These are phyloP conservation scores for Leptestheria dahalacensis DNA, from an alignment of 1,140 invertebrate species.

Conservation along the genomic window DNA sequence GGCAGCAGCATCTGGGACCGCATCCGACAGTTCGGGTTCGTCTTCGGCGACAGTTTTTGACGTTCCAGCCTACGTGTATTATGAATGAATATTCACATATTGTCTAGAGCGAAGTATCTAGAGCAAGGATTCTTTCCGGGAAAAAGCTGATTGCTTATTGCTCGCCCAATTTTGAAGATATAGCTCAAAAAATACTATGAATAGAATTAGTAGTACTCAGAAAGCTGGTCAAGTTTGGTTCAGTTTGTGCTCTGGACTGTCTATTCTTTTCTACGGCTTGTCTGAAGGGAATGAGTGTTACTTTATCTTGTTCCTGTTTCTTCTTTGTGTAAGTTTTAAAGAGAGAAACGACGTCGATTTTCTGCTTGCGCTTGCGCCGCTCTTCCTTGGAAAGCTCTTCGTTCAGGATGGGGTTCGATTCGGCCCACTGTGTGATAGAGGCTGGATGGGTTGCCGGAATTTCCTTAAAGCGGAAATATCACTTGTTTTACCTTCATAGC, in stretches of 20 bases:
- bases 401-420: not conserved
- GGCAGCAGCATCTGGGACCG: not conserved
- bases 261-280: not conserved
- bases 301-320: not conserved
- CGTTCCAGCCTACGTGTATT: too few species aligned
- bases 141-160: too few species aligned
- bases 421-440: too few species aligned
- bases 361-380: conserved; percentile 47
- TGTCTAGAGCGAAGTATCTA: too few species aligned
- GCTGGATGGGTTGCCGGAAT: conserved; percentile 7
- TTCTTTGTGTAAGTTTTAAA: conserved; percentile 31
- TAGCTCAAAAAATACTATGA: not conserved
- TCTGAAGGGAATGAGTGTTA: not conserved
- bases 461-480: not conserved
- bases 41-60: too few species aligned
- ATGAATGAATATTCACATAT: too few species aligned
- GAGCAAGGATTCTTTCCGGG: too few species aligned
- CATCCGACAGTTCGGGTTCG: too few species aligned
- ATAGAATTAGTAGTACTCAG: not conserved
- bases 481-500: too few species aligned
- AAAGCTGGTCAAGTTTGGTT: not conserved
- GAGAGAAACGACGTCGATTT: conserved; percentile 49
- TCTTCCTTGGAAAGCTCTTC: conserved; percentile 38
- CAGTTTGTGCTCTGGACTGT: conserved; percentile 2
- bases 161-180: too few species aligned